These are phyloP conservation scores for Prorops nasuta DNA, from an alignment of 1,140 invertebrate species.

Conservation along the genomic window DNA sequence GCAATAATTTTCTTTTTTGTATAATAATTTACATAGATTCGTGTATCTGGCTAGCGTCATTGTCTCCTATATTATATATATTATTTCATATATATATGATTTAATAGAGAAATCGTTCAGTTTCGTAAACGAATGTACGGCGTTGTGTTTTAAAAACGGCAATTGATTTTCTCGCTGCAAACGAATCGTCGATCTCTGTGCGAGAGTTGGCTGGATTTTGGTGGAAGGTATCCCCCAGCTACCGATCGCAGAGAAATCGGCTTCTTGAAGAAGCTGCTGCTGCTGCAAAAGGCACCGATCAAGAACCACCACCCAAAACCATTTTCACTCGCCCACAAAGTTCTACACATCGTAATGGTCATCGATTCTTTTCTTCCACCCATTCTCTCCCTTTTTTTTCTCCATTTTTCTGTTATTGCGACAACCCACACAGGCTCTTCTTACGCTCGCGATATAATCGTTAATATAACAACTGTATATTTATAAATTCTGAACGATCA, in stretches of 20 bases:
- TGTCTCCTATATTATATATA: constrained; percentile 34
- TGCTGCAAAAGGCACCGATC: too few relatives aligned
- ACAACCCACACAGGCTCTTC: constrained; percentile 17
- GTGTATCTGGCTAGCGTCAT: too few relatives aligned
- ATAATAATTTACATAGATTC: constrained; percentile 34
- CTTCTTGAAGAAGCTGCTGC: too few relatives aligned
- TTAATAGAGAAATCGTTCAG: constrained; percentile 38
- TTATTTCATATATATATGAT: constrained; percentile 40
- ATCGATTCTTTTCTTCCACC: too few relatives aligned
- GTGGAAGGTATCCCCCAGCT: too few relatives aligned
- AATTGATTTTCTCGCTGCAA: constrained; percentile 14
- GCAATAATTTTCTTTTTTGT: constrained; percentile 46
- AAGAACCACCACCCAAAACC: too few relatives aligned
- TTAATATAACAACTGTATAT: constrained; percentile 54
- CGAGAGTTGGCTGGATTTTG: too few relatives aligned
- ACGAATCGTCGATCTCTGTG: too few relatives aligned
- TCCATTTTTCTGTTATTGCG: constrained; percentile 12
- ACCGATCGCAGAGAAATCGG: too few relatives aligned
- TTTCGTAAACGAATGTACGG: constrained; percentile 28
- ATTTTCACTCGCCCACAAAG: too few relatives aligned
- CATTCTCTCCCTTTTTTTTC: not conserved
- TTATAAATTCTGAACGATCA: constrained; percentile 58
- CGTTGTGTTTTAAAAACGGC: constrained; percentile 12
- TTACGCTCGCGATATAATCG: constrained; percentile 44
- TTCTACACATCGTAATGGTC: too few relatives aligned